Evolutionary conservation across 2,888 invertebrate species (phyloP), one percentile per base, ranked within the genome.

Genomic region (Gymnoscelis rufifasciata): DNA sequence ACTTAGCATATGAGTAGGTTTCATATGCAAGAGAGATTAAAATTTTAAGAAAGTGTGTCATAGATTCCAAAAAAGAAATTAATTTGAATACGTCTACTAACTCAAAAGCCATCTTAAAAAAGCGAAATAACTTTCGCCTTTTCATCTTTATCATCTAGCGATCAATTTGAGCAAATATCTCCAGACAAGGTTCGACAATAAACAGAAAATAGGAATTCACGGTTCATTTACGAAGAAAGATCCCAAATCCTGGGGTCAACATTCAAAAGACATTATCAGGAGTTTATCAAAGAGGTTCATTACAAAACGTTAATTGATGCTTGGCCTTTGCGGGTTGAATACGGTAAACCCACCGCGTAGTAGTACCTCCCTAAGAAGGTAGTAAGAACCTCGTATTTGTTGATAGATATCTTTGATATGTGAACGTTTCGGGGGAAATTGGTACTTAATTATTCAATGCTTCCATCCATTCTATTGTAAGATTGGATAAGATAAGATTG

Each of bases 281-380:
- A 10, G 39, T 48, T 52, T 57, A 54, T 53, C 49, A 48, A 31
- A 40, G 24, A 13, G 44, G 30, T 26, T 52, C 47, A 52, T 57
- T 54, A 41, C 44, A 51, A 47, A 39, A 52, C 37, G 30, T 43
- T 53, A 51, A 57, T 51, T 57, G 49, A 52, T 50, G 46, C 47
- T 38, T 39, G 47, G 43, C 43, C 45, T 52, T 54, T 47, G 44
- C 42, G 36, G 38, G 38, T 30, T 42, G 37, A 49, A 40, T 44
- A 36, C 41, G 27, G 35, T 36, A 12, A 28, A 14, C 41, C 42
- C 37, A 31, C 13, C 30, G 40, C 48, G 43, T 36, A 35, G 33
- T 6, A 7, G 8, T 33, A n/a, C n/a, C n/a, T n/a, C n/a, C 15
- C 27, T 19, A 33, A 33, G 43, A 31, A 46, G 19, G 19, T 5